A percentile compares a stretch with the other conserved stretches of the same genome.
These are phyloP conservation scores for Pelobates cultripes DNA, from an alignment of 2,797 vertebrate species.

Conservation along the genomic window DNA sequence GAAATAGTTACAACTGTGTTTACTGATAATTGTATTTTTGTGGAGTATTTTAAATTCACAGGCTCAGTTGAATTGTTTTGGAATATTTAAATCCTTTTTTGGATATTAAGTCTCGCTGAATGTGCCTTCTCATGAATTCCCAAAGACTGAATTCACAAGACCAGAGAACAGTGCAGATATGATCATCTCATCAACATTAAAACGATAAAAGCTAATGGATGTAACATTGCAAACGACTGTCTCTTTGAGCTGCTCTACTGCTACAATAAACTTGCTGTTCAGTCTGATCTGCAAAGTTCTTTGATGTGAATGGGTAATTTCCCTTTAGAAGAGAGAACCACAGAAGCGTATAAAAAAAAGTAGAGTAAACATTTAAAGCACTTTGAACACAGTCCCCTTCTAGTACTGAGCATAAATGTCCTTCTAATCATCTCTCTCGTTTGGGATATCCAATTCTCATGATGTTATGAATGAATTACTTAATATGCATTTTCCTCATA, in stretches of 20 bases:
- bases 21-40: no score
- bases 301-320: constrained; percentile 25
- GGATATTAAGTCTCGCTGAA: background rate
- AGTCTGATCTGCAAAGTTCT: constrained; percentile 1
- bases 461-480: no score
- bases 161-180: constrained; percentile 10
- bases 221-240: background rate
- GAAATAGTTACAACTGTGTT: no score
- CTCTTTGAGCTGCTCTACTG: background rate
- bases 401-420: no score
- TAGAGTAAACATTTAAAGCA: background rate
- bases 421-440: no score
- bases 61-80: background rate
- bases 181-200: background rate
- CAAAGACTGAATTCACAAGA: constrained; percentile 2
- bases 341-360: background rate
- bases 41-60: background rate
- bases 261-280: constrained; percentile 3
- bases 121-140: constrained; percentile 2
- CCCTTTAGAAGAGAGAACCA: background rate
- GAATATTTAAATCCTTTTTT: background rate
- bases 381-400: no score
- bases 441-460: no score
- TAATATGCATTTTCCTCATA: no score
- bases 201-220: background rate